Evolutionary conservation across 1,140 invertebrate genomes (phyloP).

Genomic region (Bactericera cockerelli): DNA sequence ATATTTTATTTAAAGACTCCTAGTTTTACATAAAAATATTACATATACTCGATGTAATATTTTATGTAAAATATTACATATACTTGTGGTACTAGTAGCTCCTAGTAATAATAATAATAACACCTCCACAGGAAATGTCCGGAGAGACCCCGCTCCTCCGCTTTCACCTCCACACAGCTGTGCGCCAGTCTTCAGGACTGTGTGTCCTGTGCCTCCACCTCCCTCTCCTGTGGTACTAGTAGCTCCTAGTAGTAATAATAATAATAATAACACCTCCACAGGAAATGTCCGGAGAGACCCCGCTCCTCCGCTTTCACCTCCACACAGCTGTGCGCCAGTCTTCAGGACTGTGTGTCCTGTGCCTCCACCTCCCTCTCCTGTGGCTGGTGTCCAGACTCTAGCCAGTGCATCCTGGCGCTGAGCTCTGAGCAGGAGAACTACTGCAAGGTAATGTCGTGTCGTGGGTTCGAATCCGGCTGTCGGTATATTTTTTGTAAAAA

Average conservation of each 20-base stretch:
- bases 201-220: conserved; percentile 55
- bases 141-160: conserved; percentile 37
- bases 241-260: no score
- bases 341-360: conserved; percentile 55
- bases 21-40: no score
- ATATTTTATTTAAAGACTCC: no score
- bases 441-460: conserved; percentile 16
- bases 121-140: conserved; percentile 30
- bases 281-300: conserved; percentile 36
- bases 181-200: conserved; percentile 52
- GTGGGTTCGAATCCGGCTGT: no score
- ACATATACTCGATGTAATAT: no score
- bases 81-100: no score
- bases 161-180: conserved; percentile 23
- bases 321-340: conserved; percentile 36
- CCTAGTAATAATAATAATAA: no score
- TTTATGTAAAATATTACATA: no score
- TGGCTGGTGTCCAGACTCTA: conserved; percentile 47
- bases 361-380: conserved; percentile 58
- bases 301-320: conserved; percentile 31
- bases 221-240: no score
- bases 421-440: conserved; percentile 15
- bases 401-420: conserved; percentile 17
- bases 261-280: no score
- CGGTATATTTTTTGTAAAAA: no score